Evolutionary conservation across 2,797 vertebrate species (phyloP), one percentile per base, ranked within the genome.

Genomic region (Smutsia gigantea): DNA sequence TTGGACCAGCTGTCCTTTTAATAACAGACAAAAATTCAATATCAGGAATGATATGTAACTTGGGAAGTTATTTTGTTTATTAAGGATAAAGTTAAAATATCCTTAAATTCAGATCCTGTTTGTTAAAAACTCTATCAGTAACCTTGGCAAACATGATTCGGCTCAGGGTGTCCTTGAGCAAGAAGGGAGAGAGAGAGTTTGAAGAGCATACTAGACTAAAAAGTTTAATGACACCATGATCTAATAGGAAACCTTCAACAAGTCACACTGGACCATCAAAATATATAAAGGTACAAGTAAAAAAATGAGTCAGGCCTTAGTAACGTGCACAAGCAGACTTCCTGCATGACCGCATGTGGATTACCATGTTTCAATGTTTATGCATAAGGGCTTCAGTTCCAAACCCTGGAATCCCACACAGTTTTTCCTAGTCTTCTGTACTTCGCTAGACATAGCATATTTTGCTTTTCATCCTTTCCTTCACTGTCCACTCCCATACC

Each of bases 21-120:
- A 68, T 78, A 94, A 86, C 14, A n/a, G 37, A 59, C 12, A 72
- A 68, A 82, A 68, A n/a, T 49, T 94, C 75, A 31, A 34, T 86
- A 55, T 68, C 27, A 86, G 42, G 21, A 83, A 75, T 81, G 34
- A 95, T 34, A 68, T 46, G 18, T n/a, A 79, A 91, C 27, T 84
- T 83, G 93, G 29, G 31, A 94, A 92, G 31, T 64, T 57, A 87
- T 77, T 90, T 95, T 85, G 63, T 39, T 82, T 37, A 51, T 82
- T 18, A 39, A 37, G 37, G 31, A 78, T 88, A 95, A 77, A 89
- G 96, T 93, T 95, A 71, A 91, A 97, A 92, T 96, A 86, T 94
- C 78, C 42, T 68, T 66, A 90, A 94, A 71, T 84, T 92, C 31
- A 87, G 81, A 92, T 92, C 25, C 6, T 83, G 8, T 86, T 46